Evolutionary conservation across 30 jellyfish, hydroid and myxozoan species (phyloP).

Genomic region (Rhopilema esculentum): DNA sequence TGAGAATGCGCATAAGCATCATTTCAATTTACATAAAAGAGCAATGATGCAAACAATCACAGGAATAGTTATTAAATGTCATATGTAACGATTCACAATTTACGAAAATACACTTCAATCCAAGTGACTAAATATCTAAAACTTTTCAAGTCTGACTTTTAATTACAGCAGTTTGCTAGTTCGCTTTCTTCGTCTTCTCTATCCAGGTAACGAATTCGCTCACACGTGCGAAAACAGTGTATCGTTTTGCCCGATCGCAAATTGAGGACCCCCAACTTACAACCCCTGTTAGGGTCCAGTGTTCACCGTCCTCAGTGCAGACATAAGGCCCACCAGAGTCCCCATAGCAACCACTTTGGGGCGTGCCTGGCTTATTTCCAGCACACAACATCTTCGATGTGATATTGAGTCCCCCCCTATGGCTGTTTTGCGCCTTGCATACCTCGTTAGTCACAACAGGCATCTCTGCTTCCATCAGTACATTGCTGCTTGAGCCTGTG

Average conservation of each 20-base stretch:
- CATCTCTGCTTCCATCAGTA: slow-evolving; percentile 63
- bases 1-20: no score
- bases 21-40: no score
- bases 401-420: slow-evolving; percentile 12
- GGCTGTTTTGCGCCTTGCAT: slow-evolving; percentile 30
- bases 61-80: no score
- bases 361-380: slow-evolving; percentile 55
- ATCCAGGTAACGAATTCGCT: slow-evolving; percentile 60
- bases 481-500: slow-evolving; percentile 22
- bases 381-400: slow-evolving; percentile 67
- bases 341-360: slow-evolving; percentile 73
- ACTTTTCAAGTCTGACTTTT: no score
- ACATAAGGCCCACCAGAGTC: slow-evolving; percentile 79
- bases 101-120: no score
- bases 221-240: slow-evolving; percentile 71
- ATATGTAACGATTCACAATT: no score
- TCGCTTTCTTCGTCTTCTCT: slow-evolving; percentile 8
- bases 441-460: slow-evolving; percentile 44
- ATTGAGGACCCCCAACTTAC: slow-evolving; percentile 64
- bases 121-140: no score
- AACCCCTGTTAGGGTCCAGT: slow-evolving; percentile 30
- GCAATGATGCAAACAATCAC: no score
- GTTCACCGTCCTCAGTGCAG: slow-evolving; percentile 12
- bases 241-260: slow-evolving; percentile 31
- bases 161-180: no score